These are phyloP conservation scores for Monopterus albus DNA, from an alignment of 2,113 vertebrate genomes.

Conservation along the genomic window DNA sequence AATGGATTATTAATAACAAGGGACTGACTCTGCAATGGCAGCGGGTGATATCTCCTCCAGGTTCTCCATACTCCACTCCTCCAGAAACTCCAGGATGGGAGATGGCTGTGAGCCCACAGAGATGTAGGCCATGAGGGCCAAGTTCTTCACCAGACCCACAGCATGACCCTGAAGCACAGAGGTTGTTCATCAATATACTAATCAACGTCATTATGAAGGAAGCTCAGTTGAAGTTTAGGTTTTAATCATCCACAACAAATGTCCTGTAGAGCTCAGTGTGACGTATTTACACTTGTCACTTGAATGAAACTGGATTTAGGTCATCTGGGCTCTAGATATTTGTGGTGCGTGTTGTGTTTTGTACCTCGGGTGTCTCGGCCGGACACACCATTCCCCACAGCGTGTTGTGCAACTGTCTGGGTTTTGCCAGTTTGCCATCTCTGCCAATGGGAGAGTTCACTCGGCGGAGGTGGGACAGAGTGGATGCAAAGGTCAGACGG, in stretches of 20 bases:
- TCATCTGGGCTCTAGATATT: too few relatives aligned
- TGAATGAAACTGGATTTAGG: too few relatives aligned
- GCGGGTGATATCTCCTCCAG: constrained; percentile 99
- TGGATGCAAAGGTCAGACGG: constrained; percentile 96
- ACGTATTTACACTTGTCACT: neutral
- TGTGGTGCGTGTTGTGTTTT: too few relatives aligned
- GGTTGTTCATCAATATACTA: neutral
- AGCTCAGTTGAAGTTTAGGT: too few relatives aligned
- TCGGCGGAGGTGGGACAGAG: constrained; percentile 93
- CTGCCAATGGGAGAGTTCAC: constrained; percentile 97
- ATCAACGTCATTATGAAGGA: neutral
- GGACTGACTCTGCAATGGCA: constrained; percentile 95
- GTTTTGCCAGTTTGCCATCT: constrained; percentile 97
- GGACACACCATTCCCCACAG: constrained; percentile 99
- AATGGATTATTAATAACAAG: too few relatives aligned
- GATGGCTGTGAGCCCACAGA: constrained; percentile 98
- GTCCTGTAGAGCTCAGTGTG: neutral
- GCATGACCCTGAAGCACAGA: constrained; percentile 89
- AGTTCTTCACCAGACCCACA: constrained; percentile 98
- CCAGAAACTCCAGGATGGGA: constrained; percentile 98
- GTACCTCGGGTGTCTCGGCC: constrained; percentile 98
- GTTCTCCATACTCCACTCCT: constrained; percentile 99
- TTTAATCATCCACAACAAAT: too few relatives aligned
- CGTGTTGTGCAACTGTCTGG: constrained; percentile 96
- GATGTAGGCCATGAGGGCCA: constrained; percentile 99